Evolutionary conservation across 2,113 vertebrate genomes (phyloP).

Genomic region (Crotalus viridis): DNA sequence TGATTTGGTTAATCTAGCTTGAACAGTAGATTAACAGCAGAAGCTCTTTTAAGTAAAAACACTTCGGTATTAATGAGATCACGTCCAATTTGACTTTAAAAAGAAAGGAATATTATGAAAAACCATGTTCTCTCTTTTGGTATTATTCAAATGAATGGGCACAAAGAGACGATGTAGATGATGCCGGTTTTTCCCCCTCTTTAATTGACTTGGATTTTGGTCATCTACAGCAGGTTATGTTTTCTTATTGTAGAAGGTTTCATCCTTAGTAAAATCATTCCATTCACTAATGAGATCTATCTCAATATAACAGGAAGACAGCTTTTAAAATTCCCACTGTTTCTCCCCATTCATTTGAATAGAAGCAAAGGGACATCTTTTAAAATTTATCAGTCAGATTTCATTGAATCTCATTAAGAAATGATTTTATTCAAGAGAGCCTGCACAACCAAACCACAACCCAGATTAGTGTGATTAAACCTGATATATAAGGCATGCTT

Average conservation of each 20-base stretch:
- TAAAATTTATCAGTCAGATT: constrained; percentile 73
- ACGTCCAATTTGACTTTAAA: constrained; percentile 63
- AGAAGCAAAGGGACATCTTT: constrained; percentile 77
- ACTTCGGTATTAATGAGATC: constrained; percentile 66
- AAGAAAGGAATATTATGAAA: constrained; percentile 41
- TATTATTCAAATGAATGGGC: constrained; percentile 66
- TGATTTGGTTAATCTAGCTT: constrained; percentile 66
- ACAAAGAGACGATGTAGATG: constrained; percentile 58
- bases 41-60: constrained; percentile 65
- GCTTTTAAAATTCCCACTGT: constrained; percentile 80
- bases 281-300: constrained; percentile 80
- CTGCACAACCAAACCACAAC: constrained; percentile 69
- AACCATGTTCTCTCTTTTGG: constrained; percentile 51
- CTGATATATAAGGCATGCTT: constrained; percentile 63
- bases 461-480: constrained; percentile 68
- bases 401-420: constrained; percentile 78
- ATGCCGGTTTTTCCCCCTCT: neutral
- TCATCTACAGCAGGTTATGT: constrained; percentile 74
- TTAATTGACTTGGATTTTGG: constrained; percentile 76
- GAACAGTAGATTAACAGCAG: constrained; percentile 65
- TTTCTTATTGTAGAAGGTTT: constrained; percentile 76
- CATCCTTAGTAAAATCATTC: constrained; percentile 70
- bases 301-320: constrained; percentile 74
- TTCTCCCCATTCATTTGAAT: constrained; percentile 75
- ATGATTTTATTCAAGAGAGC: constrained; percentile 74